Evolutionary conservation across 2,113 vertebrate species (phyloP), one percentile per base, ranked within the genome.

Genomic region (Mustela lutreola): DNA sequence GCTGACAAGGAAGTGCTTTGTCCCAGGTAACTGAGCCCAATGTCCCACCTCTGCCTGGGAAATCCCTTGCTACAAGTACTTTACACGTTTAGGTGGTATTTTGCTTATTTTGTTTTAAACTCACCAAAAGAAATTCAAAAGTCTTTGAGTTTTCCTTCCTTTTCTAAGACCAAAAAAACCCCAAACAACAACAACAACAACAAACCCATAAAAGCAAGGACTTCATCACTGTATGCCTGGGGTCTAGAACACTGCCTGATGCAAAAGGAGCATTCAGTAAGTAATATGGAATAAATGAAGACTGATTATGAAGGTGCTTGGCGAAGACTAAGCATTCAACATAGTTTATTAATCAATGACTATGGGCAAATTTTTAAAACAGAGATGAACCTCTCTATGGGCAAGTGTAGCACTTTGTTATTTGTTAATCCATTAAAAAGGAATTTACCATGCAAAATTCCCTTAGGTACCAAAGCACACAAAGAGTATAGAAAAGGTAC

Each of bases 51-150:
- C 16, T 83, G n/a, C 39, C 31, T 39, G 11, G 14, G 42, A 73
- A 63, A 93, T 19, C 16, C 50, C 50, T 1, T 58, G 63, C 53
- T 90, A 80, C 18, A 90, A 84, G 28, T 12, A 81, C 6, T 78
- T 83, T 53, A 62, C 6, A 53, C 91, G 39, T 18, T 80, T 58
- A 75, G 67, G 56, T 39, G 11, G 86, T 53, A 96, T 67, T 96
- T 90, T 86, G 45, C 67, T 96, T 97, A 12, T 58, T 93, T 92
- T 91, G 16, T 71, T 67, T 93, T 78, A 95, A 92, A 94, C 10
- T 70, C 12, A 86, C 53, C 10, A 53, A 7, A 82, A 87, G 56
- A 92, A 60, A 75, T 31, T 83, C 9, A 65, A 71, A 85, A 91
- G 36, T 88, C n/a, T 95, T 89, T 91, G 36, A 84, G 65, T 92